phyloP scores from a whole-genome alignment of 1,140 invertebrate species.

The Diplogasteroides magnus region DNA sequence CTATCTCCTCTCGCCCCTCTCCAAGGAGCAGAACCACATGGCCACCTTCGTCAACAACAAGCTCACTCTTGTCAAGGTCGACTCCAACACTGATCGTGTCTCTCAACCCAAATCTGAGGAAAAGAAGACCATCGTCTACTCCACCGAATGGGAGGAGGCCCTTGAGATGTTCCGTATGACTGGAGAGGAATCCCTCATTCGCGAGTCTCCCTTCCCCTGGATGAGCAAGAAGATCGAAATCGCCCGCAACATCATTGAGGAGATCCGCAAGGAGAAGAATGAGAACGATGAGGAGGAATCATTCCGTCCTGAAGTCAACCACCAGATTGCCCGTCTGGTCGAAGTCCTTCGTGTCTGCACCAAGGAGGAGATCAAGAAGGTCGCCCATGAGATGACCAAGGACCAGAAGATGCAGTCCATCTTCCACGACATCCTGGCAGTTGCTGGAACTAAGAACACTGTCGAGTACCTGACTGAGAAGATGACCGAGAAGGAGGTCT shows the following conservation, averaged over 20 bases:
- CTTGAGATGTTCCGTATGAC: slow-evolving; percentile 41
- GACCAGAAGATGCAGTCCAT: slow-evolving; percentile 26
- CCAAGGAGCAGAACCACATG: slow-evolving; percentile 20
- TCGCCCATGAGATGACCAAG: slow-evolving; percentile 30
- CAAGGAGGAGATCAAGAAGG: slow-evolving; percentile 35
- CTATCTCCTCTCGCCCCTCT: slow-evolving; percentile 15
- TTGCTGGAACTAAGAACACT: slow-evolving; percentile 41
- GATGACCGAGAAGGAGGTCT: slow-evolving; percentile 38
- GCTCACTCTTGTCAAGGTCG: slow-evolving; percentile 19
- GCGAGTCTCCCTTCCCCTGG: slow-evolving; percentile 14
- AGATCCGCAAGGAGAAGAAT: slow-evolving; percentile 18
- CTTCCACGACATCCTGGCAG: slow-evolving; percentile 37
- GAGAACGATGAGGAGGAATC: slow-evolving; percentile 22
- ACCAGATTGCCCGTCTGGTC: slow-evolving; percentile 35
- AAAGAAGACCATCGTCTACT: slow-evolving; percentile 38
- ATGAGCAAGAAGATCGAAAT: slow-evolving; percentile 31
- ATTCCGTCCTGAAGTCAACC: slow-evolving; percentile 27
- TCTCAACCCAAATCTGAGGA: slow-evolving; percentile 17
- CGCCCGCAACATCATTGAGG: slow-evolving; percentile 18
- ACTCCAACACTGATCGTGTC: slow-evolving; percentile 12
- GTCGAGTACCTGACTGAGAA: slow-evolving; percentile 35
- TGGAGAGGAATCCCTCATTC: slow-evolving; percentile 31
- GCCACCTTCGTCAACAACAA: slow-evolving; percentile 17
- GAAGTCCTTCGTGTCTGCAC: slow-evolving; percentile 39
- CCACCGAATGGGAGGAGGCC: slow-evolving; percentile 30